Percentiles rank a stretch among this genome's conserved stretches.
phyloP scores from a whole-genome alignment of 2,888 invertebrate genomes.

The Parnassius mnemosyne region DNA sequence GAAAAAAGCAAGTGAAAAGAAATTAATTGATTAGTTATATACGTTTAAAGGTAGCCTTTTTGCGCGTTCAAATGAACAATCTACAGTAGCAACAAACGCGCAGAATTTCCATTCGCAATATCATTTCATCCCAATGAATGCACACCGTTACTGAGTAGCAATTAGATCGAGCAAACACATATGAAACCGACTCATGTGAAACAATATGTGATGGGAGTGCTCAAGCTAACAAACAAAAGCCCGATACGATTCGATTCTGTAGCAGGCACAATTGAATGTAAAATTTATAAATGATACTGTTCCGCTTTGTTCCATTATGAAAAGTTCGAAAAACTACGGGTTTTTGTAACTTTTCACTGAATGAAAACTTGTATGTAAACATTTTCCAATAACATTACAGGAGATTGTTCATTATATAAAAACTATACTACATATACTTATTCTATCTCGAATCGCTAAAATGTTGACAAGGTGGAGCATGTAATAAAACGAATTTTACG shows the following conservation, averaged over 20 bases:
- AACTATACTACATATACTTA: too few species aligned
- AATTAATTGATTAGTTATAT: too few species aligned
- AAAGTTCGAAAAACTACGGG: too few species aligned
- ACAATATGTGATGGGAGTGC: constrained; percentile 73
- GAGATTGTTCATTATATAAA: too few species aligned
- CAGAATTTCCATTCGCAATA: constrained; percentile 48
- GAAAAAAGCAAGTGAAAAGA: too few species aligned
- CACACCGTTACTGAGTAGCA: constrained; percentile 69
- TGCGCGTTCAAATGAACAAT: constrained; percentile 27
- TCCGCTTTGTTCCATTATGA: too few species aligned
- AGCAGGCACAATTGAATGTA: constrained; percentile 32
- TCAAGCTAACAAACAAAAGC: constrained; percentile 62
- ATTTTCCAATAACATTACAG: too few species aligned
- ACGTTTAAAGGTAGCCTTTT: not conserved
- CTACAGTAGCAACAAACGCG: constrained; percentile 24
- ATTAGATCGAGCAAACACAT: constrained; percentile 76
- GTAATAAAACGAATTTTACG: too few species aligned
- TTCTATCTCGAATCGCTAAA: too few species aligned
- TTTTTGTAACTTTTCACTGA: too few species aligned
- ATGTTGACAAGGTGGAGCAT: too few species aligned
- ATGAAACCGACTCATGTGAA: constrained; percentile 64
- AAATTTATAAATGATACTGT: constrained; percentile 15
- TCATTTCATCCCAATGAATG: constrained; percentile 69
- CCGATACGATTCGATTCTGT: constrained; percentile 37
- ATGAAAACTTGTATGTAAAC: too few species aligned